phyloP scores from a whole-genome alignment of 2,113 vertebrate genomes.

The Nycticorax nycticorax region DNA sequence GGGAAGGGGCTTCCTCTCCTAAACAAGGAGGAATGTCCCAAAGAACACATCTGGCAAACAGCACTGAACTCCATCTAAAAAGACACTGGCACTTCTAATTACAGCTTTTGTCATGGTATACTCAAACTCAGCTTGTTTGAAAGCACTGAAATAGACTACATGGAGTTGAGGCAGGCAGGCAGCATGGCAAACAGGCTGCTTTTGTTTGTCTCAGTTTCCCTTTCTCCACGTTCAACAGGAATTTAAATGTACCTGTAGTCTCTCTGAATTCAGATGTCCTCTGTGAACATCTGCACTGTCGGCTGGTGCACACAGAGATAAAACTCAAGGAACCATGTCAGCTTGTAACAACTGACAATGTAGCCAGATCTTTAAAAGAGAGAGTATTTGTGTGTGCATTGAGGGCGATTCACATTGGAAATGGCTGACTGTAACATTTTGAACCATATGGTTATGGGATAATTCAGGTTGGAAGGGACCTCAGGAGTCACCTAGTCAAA shows the following conservation, averaged over 20 bases:
- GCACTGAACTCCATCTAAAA: background rate
- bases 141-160: background rate
- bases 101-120: background rate
- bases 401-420: background rate
- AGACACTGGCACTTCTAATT: background rate
- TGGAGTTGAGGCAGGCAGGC: background rate
- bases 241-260: background rate
- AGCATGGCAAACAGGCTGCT: background rate
- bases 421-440: background rate
- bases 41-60: background rate
- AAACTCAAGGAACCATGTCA: background rate
- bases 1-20: background rate
- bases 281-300: background rate
- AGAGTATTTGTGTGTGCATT: too few relatives aligned
- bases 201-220: background rate
- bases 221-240: background rate
- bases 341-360: background rate
- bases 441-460: background rate
- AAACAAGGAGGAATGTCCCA: background rate
- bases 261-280: background rate
- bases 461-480: background rate
- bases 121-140: background rate
- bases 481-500: background rate
- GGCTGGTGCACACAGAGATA: background rate
- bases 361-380: background rate